Percentiles rank a stretch among this genome's conserved stretches.
phyloP scores from a whole-genome alignment of 1,140 invertebrate species.

The Aphelinus atriplicis region DNA sequence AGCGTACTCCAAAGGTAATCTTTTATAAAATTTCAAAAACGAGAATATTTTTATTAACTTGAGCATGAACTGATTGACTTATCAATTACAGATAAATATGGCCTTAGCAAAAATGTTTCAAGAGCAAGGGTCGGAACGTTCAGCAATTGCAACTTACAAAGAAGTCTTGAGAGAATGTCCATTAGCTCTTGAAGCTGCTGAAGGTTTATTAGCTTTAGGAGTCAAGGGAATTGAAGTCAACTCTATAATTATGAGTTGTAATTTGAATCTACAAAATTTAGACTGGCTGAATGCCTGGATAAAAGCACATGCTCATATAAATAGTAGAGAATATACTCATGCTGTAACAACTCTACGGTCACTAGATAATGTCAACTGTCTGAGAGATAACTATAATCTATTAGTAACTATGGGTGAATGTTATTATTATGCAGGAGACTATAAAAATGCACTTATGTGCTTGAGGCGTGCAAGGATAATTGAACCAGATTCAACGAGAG shows the following conservation, averaged over 20 bases:
- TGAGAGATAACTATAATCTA: conserved; percentile 74
- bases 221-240: conserved; percentile 78
- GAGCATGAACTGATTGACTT: conserved; percentile 17
- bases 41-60: conserved; percentile 27
- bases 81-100: conserved; percentile 68
- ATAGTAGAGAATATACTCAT: conserved; percentile 72
- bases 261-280: conserved; percentile 59
- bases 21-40: conserved; percentile 21
- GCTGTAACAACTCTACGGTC: conserved; percentile 72
- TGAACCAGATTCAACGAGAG: conserved; percentile 70
- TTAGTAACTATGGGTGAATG: conserved; percentile 74
- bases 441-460: conserved; percentile 64
- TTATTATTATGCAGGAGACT: conserved; percentile 72
- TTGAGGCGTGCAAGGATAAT: conserved; percentile 65
- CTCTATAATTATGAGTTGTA: conserved; percentile 72
- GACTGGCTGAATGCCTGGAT: conserved; percentile 77
- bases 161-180: conserved; percentile 82
- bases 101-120: conserved; percentile 78
- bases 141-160: conserved; percentile 78
- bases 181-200: conserved; percentile 76
- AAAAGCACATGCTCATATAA: conserved; percentile 73
- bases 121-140: conserved; percentile 76
- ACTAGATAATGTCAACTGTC: conserved; percentile 70
- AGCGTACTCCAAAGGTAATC: conserved; percentile 72
- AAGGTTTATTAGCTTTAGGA: conserved; percentile 74